Evolutionary conservation across 92 coral and sea anemone species (phyloP).

Genomic region (Palythoa caribaeorum): DNA sequence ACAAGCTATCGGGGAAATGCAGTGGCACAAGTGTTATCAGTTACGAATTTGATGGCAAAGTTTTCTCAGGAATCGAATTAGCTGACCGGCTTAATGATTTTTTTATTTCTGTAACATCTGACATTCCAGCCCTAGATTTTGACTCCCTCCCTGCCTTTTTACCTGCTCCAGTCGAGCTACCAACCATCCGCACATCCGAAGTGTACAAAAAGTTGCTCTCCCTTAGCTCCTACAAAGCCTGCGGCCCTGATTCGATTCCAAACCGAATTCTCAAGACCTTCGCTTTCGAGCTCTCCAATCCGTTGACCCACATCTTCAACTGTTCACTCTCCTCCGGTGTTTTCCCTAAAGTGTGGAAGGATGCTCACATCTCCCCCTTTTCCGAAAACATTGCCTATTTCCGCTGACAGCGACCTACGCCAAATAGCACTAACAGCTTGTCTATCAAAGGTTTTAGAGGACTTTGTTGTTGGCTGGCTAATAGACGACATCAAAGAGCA

Average conservation of each 20-base stretch:
- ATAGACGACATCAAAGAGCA: not conserved
- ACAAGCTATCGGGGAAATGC: too few relatives aligned
- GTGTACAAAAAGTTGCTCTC: slow-evolving; percentile 5
- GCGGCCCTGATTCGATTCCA: not conserved
- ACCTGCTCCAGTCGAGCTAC: not conserved
- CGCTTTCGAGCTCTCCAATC: not conserved
- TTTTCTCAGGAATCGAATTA: not conserved
- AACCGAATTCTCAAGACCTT: not conserved
- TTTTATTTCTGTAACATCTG: not conserved
- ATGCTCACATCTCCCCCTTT: not conserved
- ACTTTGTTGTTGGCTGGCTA: slow-evolving; percentile 24
- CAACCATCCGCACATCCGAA: not conserved
- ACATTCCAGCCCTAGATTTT: not conserved
- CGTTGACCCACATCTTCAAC: not conserved
- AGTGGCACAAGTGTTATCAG: too few relatives aligned
- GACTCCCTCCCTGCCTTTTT: not conserved
- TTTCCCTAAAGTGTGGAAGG: not conserved
- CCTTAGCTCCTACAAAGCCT: slow-evolving; percentile 25
- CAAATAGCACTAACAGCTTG: slow-evolving; percentile 23
- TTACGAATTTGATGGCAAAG: not conserved
- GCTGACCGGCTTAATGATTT: not conserved
- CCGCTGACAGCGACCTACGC: not conserved
- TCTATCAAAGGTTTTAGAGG: slow-evolving; percentile 25
- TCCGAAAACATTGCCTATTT: not conserved
- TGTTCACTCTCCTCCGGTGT: not conserved